phyloP scores from a whole-genome alignment of 1,140 invertebrate genomes.

The Antheraea pernyi region DNA sequence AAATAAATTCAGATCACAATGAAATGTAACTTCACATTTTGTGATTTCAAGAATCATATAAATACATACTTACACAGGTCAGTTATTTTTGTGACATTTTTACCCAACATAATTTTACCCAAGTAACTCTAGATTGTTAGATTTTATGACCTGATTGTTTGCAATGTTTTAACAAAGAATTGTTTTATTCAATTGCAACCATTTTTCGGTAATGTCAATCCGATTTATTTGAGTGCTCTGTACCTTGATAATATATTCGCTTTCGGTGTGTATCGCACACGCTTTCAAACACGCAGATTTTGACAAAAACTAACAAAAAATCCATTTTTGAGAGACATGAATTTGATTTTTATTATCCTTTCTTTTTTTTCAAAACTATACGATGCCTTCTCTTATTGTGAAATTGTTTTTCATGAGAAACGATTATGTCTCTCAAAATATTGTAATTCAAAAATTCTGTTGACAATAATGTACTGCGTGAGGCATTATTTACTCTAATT shows the following conservation, averaged over 20 bases:
- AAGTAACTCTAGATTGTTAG: neutral
- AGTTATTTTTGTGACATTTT: constrained; percentile 12
- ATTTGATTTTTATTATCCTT: neutral
- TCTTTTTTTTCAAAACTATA: neutral
- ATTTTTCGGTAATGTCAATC: neutral
- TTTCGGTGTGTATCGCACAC: constrained; percentile 8
- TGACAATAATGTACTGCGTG: neutral
- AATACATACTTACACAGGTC: constrained; percentile 14
- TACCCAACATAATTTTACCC: neutral
- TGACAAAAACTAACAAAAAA: constrained; percentile 22
- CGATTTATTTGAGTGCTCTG: neutral
- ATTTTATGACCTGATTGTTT: neutral
- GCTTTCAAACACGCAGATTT: constrained; percentile 15
- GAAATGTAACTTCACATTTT: neutral
- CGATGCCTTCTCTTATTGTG: no score
- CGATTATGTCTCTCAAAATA: neutral
- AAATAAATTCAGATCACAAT: no score
- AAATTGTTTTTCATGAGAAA: no score
- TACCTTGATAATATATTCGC: constrained; percentile 5
- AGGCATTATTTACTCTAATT: neutral
- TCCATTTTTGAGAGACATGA: neutral
- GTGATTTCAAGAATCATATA: neutral
- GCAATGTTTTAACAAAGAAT: neutral
- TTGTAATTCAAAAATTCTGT: neutral
- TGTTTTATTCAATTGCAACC: neutral